Base-by-base conservation (phyloP, 2,888 invertebrate genomes). In the Apantesis nais region DNA sequence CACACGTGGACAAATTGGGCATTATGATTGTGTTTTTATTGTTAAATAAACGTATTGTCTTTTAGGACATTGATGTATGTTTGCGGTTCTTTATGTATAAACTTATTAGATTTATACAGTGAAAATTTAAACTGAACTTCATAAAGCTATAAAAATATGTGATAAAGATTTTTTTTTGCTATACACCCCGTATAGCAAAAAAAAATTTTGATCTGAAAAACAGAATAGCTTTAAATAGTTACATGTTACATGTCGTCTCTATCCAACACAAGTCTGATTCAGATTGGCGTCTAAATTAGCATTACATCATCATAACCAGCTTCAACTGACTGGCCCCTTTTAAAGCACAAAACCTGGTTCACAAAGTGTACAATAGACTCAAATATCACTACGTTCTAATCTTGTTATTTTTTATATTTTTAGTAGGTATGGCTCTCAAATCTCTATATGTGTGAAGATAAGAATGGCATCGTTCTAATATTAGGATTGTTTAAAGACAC, bases 1-100 rank as follows among this genome's bases (percentile, higher is more conserved):
- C 88, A 91, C 92, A 92, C 92, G 92, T 92, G 92, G 89, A 90
- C 89, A 92, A 92, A 92, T 91, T 92, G 90, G 86, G 90, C 85
- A 88, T 89, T 90, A 87, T 88, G 83, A 82, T 84, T 67, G 70
- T 69, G 68, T 81, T 73, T 77, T 78, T 77, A 77, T 75, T 73
- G 63, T 74, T 65, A 70, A 74, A 77, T 76, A 73, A 67, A 68
- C 66, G 72, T 77, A 75, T 78, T 80, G 74, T 79, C 77, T 79
- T 68, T 74, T 75, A 14, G 58, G 74, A 79, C 75, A 77, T 61
- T 75, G 76, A 77, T 70, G 74, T 72, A 80, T 84, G 58, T 74
- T 71, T 61, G 61, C 19, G 65, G 62, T 71, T 71, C 25, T 72
- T 66, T 71, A 25, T 55, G 25, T 55, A n/a, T 2, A 55, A 55